A percentile compares a stretch with the other conserved stretches of the same genome.
Evolutionary conservation across 2,888 invertebrate genomes (phyloP).

Genomic region (Archips xylosteana): DNA sequence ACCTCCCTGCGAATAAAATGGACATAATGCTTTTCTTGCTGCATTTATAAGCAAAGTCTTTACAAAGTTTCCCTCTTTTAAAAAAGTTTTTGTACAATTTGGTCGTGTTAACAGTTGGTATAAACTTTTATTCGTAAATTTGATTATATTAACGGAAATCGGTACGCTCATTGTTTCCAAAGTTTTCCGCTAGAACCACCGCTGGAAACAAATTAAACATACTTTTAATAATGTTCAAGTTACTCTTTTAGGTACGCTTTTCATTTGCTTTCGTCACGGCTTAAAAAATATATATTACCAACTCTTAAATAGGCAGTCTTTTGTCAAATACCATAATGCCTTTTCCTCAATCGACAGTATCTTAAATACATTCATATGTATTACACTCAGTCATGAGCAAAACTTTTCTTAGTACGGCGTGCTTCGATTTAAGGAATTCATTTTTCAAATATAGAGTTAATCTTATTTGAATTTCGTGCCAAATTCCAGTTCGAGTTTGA

Average conservation of each 20-base stretch:
- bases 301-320: not conserved
- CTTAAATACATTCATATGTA: not conserved
- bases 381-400: not conserved
- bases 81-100: slow-evolving; percentile 4
- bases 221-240: not conserved
- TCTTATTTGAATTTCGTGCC: slow-evolving; percentile 23
- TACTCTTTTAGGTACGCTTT: not conserved
- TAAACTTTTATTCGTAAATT: slow-evolving; percentile 4
- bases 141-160: not conserved
- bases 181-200: not conserved
- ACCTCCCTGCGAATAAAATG: slow-evolving; percentile 6
- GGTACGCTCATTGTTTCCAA: not conserved
- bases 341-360: not conserved
- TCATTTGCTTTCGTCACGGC: not conserved
- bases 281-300: not conserved
- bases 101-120: not conserved
- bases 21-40: slow-evolving; percentile 2
- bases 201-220: not conserved
- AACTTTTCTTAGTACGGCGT: not conserved
- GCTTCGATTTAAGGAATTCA: not conserved
- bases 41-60: slow-evolving; percentile 8
- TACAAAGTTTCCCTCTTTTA: not conserved
- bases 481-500: slow-evolving; percentile 20
- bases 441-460: slow-evolving; percentile 20
- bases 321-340: not conserved